phyloP scores from a whole-genome alignment of 2,113 vertebrate genomes.

The Oreochromis spilurus region DNA sequence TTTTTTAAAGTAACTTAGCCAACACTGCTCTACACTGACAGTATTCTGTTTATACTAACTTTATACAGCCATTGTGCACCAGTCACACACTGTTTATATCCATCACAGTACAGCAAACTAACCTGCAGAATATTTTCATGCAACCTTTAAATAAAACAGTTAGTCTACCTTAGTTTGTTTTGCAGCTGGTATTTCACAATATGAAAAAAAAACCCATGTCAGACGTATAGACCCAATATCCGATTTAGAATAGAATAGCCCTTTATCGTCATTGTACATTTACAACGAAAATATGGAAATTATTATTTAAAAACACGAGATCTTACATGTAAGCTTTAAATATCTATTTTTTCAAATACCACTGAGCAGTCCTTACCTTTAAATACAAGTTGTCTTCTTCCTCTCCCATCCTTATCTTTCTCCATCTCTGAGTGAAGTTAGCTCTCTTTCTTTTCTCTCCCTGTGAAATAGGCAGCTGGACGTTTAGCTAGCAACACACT shows the following conservation, averaged over 20 bases:
- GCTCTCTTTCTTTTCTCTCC: background rate
- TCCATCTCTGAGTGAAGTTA: background rate
- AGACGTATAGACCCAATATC: background rate
- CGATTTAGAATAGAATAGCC: background rate
- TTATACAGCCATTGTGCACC: background rate
- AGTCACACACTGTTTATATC: background rate
- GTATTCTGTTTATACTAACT: background rate
- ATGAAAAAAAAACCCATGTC: background rate
- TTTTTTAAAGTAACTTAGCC: too few species aligned
- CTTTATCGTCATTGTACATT: background rate
- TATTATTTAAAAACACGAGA: background rate
- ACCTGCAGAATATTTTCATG: background rate
- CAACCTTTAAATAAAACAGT: background rate
- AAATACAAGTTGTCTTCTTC: background rate
- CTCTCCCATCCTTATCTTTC: background rate
- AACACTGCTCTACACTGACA: background rate
- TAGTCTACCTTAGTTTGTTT: background rate
- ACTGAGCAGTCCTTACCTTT: background rate
- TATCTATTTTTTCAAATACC: background rate
- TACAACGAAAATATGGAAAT: background rate
- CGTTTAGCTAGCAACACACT: background rate
- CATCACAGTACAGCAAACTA: background rate
- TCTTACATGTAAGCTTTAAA: background rate
- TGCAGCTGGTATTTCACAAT: background rate
- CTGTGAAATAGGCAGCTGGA: background rate